phyloP scores from a whole-genome alignment of 2,113 vertebrate species.

The Gulo gulo region DNA sequence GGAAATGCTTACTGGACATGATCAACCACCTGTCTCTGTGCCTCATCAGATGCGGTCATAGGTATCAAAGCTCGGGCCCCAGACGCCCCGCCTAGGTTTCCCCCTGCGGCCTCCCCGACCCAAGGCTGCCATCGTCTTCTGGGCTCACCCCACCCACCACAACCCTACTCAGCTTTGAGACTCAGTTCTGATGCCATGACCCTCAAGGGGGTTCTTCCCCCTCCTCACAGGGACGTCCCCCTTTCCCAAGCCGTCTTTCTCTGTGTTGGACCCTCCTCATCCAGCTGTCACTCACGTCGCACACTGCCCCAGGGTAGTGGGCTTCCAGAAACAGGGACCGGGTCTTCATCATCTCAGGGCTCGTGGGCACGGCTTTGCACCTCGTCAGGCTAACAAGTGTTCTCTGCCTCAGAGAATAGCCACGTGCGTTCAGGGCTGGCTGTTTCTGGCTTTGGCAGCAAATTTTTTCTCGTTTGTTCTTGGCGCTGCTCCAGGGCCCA shows the following conservation, averaged over 20 bases:
- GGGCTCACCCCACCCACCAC: no score
- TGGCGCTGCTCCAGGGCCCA: neutral
- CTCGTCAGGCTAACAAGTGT: neutral
- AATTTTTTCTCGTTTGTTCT: neutral
- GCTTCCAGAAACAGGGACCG: neutral
- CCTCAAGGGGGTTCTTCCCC: neutral
- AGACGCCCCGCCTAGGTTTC: neutral
- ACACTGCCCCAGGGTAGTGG: neutral
- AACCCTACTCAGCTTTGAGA: neutral
- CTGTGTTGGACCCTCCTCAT: neutral
- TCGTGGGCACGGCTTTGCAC: fast-evolving
- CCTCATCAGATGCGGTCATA: neutral
- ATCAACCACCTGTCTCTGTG: neutral
- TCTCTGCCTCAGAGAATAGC: neutral
- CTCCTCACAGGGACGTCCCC: neutral
- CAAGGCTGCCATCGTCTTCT: neutral
- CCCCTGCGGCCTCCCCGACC: neutral
- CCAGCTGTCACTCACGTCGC: neutral
- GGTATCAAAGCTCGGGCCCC: neutral
- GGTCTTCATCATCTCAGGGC: neutral
- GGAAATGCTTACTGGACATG: neutral
- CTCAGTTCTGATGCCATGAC: no score
- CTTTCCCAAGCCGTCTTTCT: neutral
- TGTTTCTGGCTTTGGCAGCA: neutral
- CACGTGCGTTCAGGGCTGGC: neutral